These are phyloP conservation scores for Zaprionus obscuricornis DNA, from an alignment of 2,888 invertebrate species.

Conservation along the genomic window DNA sequence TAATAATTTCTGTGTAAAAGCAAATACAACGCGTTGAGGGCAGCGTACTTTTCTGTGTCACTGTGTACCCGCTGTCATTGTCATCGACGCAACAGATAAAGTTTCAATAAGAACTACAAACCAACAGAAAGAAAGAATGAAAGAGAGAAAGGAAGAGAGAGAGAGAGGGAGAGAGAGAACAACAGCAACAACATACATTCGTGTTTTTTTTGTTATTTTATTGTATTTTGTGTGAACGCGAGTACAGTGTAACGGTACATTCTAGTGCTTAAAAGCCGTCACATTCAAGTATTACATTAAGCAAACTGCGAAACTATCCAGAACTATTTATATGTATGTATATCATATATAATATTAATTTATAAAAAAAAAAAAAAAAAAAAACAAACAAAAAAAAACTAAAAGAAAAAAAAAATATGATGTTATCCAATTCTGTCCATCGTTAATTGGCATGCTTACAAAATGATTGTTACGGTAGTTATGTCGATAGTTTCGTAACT, in stretches of 20 bases:
- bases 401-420: neutral
- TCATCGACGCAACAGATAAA: conserved; percentile 56
- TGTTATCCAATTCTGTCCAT: neutral
- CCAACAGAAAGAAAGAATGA: conserved; percentile 10
- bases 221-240: conserved; percentile 35
- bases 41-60: conserved; percentile 55
- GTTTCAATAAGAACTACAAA: conserved; percentile 51
- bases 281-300: conserved; percentile 50
- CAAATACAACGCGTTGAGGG: conserved; percentile 18
- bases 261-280: conserved; percentile 48
- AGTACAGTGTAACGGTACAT: conserved; percentile 45
- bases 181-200: conserved; percentile 15
- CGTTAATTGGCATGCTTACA: too few relatives aligned
- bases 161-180: too few relatives aligned
- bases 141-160: neutral
- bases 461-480: too few relatives aligned
- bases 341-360: too few relatives aligned
- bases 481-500: too few relatives aligned
- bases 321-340: conserved; percentile 36
- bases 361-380: too few relatives aligned
- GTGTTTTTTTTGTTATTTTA: conserved; percentile 26
- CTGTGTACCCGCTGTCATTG: conserved; percentile 61
- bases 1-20: conserved; percentile 23
- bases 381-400: neutral
- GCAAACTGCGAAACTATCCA: neutral